phyloP scores from a whole-genome alignment of 2,113 vertebrate genomes.

The Halcyon senegalensis region DNA sequence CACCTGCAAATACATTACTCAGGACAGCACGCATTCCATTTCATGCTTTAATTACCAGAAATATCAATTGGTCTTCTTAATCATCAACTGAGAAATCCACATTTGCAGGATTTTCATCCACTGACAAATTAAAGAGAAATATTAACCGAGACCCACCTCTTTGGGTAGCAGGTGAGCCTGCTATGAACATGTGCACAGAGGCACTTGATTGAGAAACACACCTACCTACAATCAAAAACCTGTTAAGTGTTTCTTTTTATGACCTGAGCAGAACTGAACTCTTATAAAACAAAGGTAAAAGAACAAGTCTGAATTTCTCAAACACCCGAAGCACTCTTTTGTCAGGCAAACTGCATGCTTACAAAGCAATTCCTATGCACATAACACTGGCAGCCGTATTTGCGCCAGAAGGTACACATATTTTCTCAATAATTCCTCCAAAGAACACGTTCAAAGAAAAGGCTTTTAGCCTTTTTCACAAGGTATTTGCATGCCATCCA shows the following conservation, averaged over 20 bases:
- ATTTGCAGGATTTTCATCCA: not conserved
- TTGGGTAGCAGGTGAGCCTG: not conserved
- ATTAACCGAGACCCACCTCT: not conserved
- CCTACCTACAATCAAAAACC: not conserved
- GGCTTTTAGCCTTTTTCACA: not conserved
- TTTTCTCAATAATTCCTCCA: not conserved
- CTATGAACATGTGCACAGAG: not conserved
- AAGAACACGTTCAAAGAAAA: not conserved
- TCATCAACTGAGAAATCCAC: not conserved
- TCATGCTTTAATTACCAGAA: not conserved
- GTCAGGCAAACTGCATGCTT: not conserved
- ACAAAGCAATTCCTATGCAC: not conserved
- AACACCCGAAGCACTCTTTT: not conserved
- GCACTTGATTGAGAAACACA: not conserved
- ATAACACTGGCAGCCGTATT: not conserved
- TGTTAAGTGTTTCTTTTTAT: not conserved
- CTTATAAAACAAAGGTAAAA: not conserved
- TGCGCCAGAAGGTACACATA: not conserved
- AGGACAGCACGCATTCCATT: not conserved
- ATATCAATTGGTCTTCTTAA: not conserved
- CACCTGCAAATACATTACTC: not conserved
- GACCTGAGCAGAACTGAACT: not conserved
- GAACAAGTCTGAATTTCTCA: not conserved
- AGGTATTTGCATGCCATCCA: not conserved
- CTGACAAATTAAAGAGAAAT: not conserved